Conservation (phyloP, 2,888 invertebrate genomes). For the Tipula helvola region DNA sequence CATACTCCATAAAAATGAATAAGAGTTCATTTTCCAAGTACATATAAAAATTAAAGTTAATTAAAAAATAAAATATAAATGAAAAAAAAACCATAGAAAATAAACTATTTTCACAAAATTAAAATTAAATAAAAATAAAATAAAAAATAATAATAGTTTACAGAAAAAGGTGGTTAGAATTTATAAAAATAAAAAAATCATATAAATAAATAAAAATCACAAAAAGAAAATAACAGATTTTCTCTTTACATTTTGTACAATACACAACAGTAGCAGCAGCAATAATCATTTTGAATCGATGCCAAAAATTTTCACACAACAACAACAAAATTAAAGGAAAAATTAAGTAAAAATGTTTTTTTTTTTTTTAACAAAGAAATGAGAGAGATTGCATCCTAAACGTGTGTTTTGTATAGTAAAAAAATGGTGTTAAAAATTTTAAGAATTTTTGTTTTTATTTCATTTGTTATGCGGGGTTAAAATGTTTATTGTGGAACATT, state of each 20-base stretch:
- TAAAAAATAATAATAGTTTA: not conserved
- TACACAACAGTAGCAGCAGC: not conserved
- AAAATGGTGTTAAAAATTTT: not conserved
- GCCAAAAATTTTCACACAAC: not conserved
- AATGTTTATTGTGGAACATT: not conserved
- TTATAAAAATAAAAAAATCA: not conserved
- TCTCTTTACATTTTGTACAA: not conserved
- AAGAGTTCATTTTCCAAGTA: not conserved
- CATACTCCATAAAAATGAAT: not conserved
- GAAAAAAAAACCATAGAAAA: not conserved
- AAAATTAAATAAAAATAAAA: not conserved
- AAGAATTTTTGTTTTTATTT: not conserved
- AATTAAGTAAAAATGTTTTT: not conserved
- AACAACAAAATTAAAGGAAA: not conserved
- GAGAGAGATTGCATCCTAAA: not conserved
- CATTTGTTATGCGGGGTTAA: not conserved
- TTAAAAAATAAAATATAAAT: not conserved
- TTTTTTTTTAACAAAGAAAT: not conserved
- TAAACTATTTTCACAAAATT: not conserved
- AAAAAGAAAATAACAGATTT: not conserved
- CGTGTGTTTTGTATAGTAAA: not conserved
- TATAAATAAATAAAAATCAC: not conserved
- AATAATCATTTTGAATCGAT: not conserved
- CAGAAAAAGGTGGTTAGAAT: not conserved
- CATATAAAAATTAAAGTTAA: not conserved